Conservation (phyloP, 2,888 invertebrate species). For the Fabriciana adippe region DNA sequence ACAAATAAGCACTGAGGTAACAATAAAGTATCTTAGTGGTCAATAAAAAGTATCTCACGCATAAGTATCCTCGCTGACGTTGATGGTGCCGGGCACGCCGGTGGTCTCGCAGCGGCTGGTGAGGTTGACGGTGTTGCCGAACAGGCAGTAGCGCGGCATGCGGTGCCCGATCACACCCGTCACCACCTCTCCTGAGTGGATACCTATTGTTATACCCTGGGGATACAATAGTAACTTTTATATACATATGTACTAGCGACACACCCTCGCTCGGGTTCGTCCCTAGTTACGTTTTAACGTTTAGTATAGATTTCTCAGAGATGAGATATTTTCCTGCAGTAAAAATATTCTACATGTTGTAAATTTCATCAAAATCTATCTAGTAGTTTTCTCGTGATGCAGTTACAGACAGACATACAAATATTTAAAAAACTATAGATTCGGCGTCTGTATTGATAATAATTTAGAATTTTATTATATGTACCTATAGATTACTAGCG, state of each 20-base stretch:
- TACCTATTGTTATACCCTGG: constrained; percentile 95
- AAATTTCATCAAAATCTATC: no score
- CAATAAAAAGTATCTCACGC: constrained; percentile 77
- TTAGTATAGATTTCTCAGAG: no score
- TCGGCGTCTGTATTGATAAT: no score
- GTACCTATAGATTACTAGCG: no score
- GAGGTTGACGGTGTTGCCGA: constrained; percentile 96
- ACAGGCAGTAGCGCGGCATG: constrained; percentile 96
- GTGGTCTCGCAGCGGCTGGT: constrained; percentile 97
- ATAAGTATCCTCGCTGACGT: constrained; percentile 96
- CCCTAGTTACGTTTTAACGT: not conserved
- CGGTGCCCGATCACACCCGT: constrained; percentile 97
- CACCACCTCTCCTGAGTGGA: constrained; percentile 96
- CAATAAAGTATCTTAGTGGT: not conserved
- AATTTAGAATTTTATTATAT: no score
- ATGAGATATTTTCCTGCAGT: no score
- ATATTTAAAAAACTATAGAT: no score
- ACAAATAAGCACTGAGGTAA: no score
- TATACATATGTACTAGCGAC: not conserved
- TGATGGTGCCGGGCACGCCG: constrained; percentile 92
- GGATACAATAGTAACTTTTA: constrained; percentile 38
- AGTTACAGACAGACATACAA: no score
- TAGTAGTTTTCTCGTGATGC: no score
- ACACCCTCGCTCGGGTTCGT: no score
- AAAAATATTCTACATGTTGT: no score